Base-by-base conservation (phyloP, 2,888 invertebrate genomes). In the Oegoconia quadripuncta region DNA sequence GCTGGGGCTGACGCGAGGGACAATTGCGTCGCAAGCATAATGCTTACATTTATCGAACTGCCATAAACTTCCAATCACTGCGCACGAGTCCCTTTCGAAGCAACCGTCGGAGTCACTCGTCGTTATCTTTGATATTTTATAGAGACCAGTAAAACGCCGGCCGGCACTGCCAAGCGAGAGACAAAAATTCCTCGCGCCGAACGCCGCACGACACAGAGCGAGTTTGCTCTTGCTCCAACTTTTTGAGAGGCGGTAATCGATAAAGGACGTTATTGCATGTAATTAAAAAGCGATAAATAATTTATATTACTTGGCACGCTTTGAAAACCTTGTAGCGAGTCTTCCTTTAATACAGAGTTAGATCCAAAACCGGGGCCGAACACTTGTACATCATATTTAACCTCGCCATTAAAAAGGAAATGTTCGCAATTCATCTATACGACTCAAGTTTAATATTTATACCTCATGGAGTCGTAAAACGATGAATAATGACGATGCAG, bases 61-160 rank as follows among this genome's bases (percentile, higher is more conserved):
- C 67, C 83, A 84, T 87, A 87, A 87, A 87, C 73, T 52, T 73
- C 75, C 86, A 81, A 84, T 83, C 82, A 75, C 76, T 54, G 69
- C 55, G 45, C 59, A 57, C 63, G 53, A 47, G 67, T 64, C 67
- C 71, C 72, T 74, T 70, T 74, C 66, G 68, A 64, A 61, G 72
- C 64, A 65, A 57, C 68, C 68, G 67, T 72, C 74, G 70, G 64
- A 72, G 71, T 69, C 73, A 74, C 68, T 76, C 75, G 80, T 80
- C 83, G 82, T 86, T 86, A 87, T 87, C 86, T 84, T 77, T 75
- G 76, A 82, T 79, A 83, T 83, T 87, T 87, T 87, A 87, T 87
- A 83, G 84, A 72, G 76, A 81, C 74, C 86, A 71, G 84, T 87
- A 86, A 87, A 87, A 81, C 74, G 80, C 70, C 82, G 81, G 80